Conservation (phyloP, 2,113 vertebrate species). For the Eptesicus fuscus region DNA sequence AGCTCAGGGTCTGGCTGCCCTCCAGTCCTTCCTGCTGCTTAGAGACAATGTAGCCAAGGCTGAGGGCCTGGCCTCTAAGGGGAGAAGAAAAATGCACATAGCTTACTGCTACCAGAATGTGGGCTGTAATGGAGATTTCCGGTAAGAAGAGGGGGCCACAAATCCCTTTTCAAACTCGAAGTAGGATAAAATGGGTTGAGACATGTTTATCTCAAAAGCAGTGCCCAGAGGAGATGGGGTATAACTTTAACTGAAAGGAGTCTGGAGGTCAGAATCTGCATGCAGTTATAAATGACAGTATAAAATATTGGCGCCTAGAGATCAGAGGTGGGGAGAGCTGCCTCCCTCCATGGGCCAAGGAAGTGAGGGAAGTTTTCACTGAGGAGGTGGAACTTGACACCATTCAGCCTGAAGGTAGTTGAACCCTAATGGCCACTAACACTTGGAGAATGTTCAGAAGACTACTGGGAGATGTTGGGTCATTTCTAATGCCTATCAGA, state of each 20-base stretch:
- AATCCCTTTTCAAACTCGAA: not conserved
- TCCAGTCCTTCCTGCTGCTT: slow-evolving; percentile 60
- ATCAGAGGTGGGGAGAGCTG: not conserved
- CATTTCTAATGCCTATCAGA: not conserved
- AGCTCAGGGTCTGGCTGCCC: slow-evolving; percentile 24
- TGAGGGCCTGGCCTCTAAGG: slow-evolving; percentile 37
- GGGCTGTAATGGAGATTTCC: not conserved
- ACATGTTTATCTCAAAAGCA: not conserved
- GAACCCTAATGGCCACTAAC: not conserved
- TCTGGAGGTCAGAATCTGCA: not conserved
- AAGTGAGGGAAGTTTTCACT: not conserved
- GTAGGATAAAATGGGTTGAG: not conserved
- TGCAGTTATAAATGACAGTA: not conserved
- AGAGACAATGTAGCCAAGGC: slow-evolving; percentile 61
- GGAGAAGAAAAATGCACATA: not conserved
- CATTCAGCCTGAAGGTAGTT: not conserved
- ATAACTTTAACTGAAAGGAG: not conserved
- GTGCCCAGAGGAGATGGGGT: not conserved
- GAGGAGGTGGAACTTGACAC: not conserved
- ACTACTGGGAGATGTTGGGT: not conserved
- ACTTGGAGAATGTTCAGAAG: not conserved
- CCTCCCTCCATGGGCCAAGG: fast-evolving
- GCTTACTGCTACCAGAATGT: not conserved
- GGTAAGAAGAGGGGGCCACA: not conserved
- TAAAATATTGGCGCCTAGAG: too few relatives aligned